Evolutionary conservation across 1,140 invertebrate genomes (phyloP), one percentile per base, ranked within the genome.

Genomic region (Cepaea nemoralis): DNA sequence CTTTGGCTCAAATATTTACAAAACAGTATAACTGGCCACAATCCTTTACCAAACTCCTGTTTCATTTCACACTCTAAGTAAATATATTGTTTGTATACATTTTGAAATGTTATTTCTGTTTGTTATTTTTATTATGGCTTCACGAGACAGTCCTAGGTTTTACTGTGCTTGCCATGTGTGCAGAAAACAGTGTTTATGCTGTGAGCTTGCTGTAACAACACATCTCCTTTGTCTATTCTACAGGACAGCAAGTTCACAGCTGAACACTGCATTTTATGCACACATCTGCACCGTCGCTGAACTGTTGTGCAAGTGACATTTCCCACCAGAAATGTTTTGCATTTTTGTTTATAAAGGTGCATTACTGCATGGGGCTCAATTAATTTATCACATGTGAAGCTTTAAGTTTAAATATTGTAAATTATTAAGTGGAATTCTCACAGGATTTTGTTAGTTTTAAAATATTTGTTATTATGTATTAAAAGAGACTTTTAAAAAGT

Each of bases 181-280:
- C 33, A 69, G 63, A 31, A 39, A 55, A 48, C 66, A 45, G 78
- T 80, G 78, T 80, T 70, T 48, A 80, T 50, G 78, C 78, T 80
- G 78, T 73, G 37, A 80, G 69, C 78, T 80, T 80, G 78, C 78
- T 80, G 78, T 80, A 80, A 80, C 78, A 42, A 42, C 77, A 66
- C 42, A 73, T 80, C 78, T 80, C 78, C 77, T 55, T 80, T 73
- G 39, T 48, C 48, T 55, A 50, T 71, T 80, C 78, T 80, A 70
- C 78, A 80, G 78, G 78, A 80, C 78, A 80, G 78, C 78, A 80
- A 80, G 78, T 70, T 80, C 70, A 27, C 78, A 80, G 78, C 78
- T 80, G 78, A 80, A 33, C 78, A 80, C 69, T 45, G 67, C 78
- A 73, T 69, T n/a, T n/a, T n/a, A n/a, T 78, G 77, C 77, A 78